Base-by-base conservation (phyloP, 2,113 vertebrate species). In the Leucosticte australis region DNA sequence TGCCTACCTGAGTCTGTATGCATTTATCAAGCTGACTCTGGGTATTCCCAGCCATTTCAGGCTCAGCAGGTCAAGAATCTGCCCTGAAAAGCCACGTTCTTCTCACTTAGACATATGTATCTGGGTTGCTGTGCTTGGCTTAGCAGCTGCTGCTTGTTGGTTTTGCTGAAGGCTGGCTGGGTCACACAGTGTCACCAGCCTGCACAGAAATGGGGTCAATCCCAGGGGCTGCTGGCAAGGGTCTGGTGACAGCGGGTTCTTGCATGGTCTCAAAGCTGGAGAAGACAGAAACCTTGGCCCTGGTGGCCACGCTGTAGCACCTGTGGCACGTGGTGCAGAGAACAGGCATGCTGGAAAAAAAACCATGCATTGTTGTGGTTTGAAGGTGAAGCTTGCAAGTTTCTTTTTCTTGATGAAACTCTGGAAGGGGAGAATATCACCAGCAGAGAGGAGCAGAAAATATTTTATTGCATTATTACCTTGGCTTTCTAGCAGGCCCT, bases 291-390 rank as follows among this genome's bases (percentile, higher is more conserved):
- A 11, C 19, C 19, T 60, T 41, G 15, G 4, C 47, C 8, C 2
- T 35, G 50, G 3, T 37, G 39, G 14, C 31, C 0, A 0, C 37
- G 20, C 13, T 49, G 9, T 6, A 57, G 18, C 8, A 55, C 16
- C n/a, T 26, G 1, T 31, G 26, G 22, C 57, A 37, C 0, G 0
- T 16, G 35, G 27, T 47, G 33, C 26, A 15, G 8, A 26, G 63
- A 35, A 14, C 26, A 53, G 33, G 19, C 9, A 3, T 5, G 10
- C 8, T 26, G 50, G 41, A 16, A 52, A 47, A 46, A 46, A 39
- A 22, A 33, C 3, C 6, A 1, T n/a, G 13, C 1, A 0, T 8
- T 47, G 12, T 15, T 55, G 24, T 0, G 1, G 21, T 13, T 62
- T 46, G 60, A 69, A 69, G 24, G 13, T 28, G 52, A 90, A 57